phyloP scores from a whole-genome alignment of 2,888 invertebrate genomes.

The Zhuqinia jingwanae region DNA sequence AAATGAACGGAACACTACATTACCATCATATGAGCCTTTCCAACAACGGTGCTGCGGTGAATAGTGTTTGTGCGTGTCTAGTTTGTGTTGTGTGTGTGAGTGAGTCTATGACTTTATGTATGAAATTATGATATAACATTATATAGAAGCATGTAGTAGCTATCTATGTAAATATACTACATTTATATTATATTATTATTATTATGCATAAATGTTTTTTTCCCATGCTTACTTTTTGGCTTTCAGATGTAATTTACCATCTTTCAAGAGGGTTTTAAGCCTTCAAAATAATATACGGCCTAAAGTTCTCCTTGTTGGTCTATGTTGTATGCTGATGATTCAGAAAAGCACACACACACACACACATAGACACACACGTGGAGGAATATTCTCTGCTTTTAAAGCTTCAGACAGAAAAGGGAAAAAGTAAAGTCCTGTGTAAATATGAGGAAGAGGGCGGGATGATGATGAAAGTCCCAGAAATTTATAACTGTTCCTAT shows the following conservation, averaged over 20 bases:
- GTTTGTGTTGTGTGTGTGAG: neutral
- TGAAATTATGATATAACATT: too few species aligned
- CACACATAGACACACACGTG: neutral
- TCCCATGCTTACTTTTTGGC: constrained; percentile 38
- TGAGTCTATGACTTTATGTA: constrained; percentile 2
- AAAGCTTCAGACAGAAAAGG: neutral
- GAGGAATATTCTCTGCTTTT: neutral
- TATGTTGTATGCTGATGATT: neutral
- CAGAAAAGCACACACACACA: neutral
- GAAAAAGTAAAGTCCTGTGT: constrained; percentile 60
- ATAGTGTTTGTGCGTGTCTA: neutral
- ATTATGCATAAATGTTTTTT: neutral
- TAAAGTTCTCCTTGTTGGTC: neutral
- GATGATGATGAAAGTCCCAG: constrained; percentile 64
- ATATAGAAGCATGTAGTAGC: too few species aligned
- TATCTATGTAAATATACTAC: too few species aligned
- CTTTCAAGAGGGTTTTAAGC: constrained; percentile 35
- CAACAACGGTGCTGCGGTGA: neutral
- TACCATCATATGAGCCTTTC: neutral
- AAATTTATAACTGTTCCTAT: constrained; percentile 66
- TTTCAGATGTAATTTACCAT: constrained; percentile 58
- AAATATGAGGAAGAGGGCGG: constrained; percentile 69
- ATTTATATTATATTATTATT: too few species aligned
- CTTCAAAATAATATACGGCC: constrained; percentile 3
- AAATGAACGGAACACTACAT: neutral